These are phyloP conservation scores for Ceratina japonica DNA, from an alignment of 1,140 invertebrate species.

Conservation along the genomic window DNA sequence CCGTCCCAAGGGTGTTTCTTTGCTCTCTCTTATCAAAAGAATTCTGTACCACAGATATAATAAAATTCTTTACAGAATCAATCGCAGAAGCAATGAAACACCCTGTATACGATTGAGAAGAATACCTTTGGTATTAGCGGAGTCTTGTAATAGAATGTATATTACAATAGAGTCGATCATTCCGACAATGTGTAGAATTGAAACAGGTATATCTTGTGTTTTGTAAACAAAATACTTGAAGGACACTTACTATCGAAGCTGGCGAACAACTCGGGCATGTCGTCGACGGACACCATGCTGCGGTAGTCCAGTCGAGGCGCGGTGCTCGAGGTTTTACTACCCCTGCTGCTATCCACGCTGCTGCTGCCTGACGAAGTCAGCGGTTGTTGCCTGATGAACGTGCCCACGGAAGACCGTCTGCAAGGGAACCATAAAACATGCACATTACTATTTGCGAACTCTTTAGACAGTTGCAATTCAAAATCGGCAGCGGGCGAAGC, in stretches of 20 bases:
- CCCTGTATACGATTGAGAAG: slow-evolving; percentile 6
- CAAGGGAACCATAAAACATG: slow-evolving; percentile 65
- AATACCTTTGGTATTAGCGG: slow-evolving; percentile 27
- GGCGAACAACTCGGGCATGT: slow-evolving; percentile 96
- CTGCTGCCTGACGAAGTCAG: slow-evolving; percentile 77
- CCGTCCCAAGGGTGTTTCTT: slow-evolving; percentile 1
- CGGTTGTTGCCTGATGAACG: slow-evolving; percentile 84
- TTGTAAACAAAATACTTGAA: neutral
- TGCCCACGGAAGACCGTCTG: slow-evolving; percentile 90
- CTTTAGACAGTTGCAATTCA: neutral
- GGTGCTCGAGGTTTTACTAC: slow-evolving; percentile 80
- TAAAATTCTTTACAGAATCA: neutral
- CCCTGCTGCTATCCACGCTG: slow-evolving; percentile 80
- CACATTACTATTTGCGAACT: neutral
- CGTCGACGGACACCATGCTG: slow-evolving; percentile 95
- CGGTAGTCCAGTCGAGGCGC: slow-evolving; percentile 91
- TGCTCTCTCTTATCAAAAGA: neutral
- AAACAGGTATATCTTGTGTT: neutral
- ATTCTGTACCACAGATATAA: neutral
- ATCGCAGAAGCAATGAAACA: neutral
- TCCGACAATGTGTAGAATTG: slow-evolving; percentile 43
- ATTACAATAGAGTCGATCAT: slow-evolving; percentile 47
- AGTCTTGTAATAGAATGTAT: slow-evolving; percentile 35
- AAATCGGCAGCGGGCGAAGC: slow-evolving; percentile 14
- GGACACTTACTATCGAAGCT: slow-evolving; percentile 94